Evolutionary conservation across 2,888 invertebrate genomes (phyloP), one percentile per base, ranked within the genome.

Genomic region (Drosophila glabriapex): DNA sequence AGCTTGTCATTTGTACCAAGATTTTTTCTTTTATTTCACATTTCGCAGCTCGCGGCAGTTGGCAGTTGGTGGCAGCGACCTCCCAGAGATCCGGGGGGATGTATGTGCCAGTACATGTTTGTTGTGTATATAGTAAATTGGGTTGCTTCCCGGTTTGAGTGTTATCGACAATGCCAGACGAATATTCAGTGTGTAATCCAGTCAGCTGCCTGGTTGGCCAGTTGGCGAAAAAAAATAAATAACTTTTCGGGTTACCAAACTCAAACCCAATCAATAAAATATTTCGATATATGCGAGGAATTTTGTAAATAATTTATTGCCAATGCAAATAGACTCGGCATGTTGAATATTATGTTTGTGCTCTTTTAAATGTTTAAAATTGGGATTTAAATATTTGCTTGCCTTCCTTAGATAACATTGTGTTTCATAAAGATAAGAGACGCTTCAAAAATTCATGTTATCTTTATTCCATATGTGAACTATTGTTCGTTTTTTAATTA

Each of bases 1-100:
- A 82, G 82, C 82, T 72, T 82, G 85, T 87, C 87, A 89, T 87
- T 87, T 84, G 81, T 89, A 74, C 80, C 59, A 71, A 55, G 73
- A 63, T 75, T 56, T 49, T 43, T 54, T 46, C 49, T 55, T 63
- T 52, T 68, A 54, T 66, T 55, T 70, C 54, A 2, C 33, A 43
- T 59, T 70, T 64, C 10, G 29, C 59, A 49, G 68, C 72, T 46
- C 28, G 62, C 60, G 69, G 76, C 71, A 68, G 68, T 76, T 66
- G 60, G 56, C 50, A 64, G 63, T 76, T 66, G 66, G 56, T 66
- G 66, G 56, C 46, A 65, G 39, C 53, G n/a, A 22, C 65, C 64
- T 58, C 39, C 49, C 49, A 39, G 41, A n/a, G 54, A 25, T 52
- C 25, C 25, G 12, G 39, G 61, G 39, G 60, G 65, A 22, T 25